Evolutionary conservation across 2,888 invertebrate genomes (phyloP).

Genomic region (Macropis europaea): DNA sequence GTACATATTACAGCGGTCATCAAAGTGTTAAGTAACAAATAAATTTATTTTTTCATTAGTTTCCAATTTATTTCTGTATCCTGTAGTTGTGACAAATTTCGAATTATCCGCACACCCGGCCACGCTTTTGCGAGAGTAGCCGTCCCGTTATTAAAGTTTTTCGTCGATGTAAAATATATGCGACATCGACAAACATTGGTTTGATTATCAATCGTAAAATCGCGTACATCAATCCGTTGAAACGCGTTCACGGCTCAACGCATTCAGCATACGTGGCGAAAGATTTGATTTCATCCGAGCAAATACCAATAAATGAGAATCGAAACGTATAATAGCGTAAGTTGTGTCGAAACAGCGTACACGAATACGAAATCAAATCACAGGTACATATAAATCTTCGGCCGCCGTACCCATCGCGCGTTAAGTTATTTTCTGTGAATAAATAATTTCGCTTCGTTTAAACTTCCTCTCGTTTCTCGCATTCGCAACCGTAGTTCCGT

Average conservation of each 20-base stretch:
- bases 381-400: too few relatives aligned
- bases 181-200: neutral
- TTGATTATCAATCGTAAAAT: slow-evolving; percentile 30
- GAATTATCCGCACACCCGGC: too few relatives aligned
- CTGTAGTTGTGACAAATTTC: neutral
- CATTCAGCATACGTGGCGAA: slow-evolving; percentile 4
- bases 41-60: neutral
- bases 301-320: slow-evolving; percentile 9
- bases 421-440: neutral
- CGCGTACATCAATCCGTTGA: slow-evolving; percentile 10
- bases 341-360: neutral
- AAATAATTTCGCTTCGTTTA: neutral
- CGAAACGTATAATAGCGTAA: neutral
- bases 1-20: too few relatives aligned
- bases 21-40: too few relatives aligned
- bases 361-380: neutral
- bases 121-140: neutral
- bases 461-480: too few relatives aligned
- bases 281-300: slow-evolving; percentile 27
- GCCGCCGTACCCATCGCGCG: neutral
- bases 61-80: neutral
- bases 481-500: too few relatives aligned
- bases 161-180: neutral
- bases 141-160: neutral
- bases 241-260: slow-evolving; percentile 10